Evolutionary conservation across 2,797 vertebrate species (phyloP).

Genomic region (Triplophysa bombifrons): DNA sequence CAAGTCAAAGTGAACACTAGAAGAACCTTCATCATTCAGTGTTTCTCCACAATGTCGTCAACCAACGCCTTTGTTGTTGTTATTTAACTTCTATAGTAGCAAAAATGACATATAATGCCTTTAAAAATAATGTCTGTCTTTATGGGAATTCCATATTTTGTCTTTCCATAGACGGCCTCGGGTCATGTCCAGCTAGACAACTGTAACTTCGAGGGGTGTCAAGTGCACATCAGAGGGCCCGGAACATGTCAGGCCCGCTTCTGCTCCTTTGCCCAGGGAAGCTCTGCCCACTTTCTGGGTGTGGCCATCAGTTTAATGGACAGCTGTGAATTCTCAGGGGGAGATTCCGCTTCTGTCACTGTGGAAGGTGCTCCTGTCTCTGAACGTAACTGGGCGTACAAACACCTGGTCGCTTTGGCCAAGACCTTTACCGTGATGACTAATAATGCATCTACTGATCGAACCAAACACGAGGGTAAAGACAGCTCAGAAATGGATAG

Average conservation of each 20-base stretch:
- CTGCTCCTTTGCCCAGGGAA: constrained; percentile 89
- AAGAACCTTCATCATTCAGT: no score
- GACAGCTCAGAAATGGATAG: constrained; percentile 42
- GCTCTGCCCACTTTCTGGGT: constrained; percentile 82
- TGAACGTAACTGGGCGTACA: constrained; percentile 91
- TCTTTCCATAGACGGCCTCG: constrained; percentile 80
- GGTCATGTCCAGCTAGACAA: constrained; percentile 91
- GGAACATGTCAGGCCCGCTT: constrained; percentile 92
- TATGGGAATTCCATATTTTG: background rate
- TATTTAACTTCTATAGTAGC: no score
- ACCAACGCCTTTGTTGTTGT: no score
- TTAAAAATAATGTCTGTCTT: background rate
- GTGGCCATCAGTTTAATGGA: constrained; percentile 86
- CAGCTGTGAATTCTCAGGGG: constrained; percentile 90
- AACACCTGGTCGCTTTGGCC: constrained; percentile 81
- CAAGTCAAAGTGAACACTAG: no score
- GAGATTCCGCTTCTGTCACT: constrained; percentile 86
- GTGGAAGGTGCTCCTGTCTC: constrained; percentile 85
- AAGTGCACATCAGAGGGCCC: constrained; percentile 86
- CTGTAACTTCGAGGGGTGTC: constrained; percentile 90
- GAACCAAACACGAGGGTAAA: constrained; percentile 16
- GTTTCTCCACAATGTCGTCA: no score
- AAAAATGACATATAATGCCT: background rate
- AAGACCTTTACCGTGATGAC: constrained; percentile 71
- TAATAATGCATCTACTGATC: constrained; percentile 37